Conservation (phyloP, 2,797 vertebrate species). For the Megaceryle alcyon region DNA sequence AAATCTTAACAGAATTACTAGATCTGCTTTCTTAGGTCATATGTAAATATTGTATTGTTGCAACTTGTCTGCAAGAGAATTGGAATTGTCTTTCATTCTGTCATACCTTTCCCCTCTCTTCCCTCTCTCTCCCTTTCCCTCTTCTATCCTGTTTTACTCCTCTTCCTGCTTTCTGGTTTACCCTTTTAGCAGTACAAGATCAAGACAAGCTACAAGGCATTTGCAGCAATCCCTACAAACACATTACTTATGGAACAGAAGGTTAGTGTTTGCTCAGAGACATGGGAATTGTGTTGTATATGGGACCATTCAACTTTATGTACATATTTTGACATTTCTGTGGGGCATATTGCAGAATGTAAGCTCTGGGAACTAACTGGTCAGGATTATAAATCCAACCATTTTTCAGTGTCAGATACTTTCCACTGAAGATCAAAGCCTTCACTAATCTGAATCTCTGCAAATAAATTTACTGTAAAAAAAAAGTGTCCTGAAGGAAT, state of each 20-base stretch:
- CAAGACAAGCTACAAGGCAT: slow-evolving; percentile 92
- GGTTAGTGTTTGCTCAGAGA: slow-evolving; percentile 83
- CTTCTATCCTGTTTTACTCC: slow-evolving; percentile 59
- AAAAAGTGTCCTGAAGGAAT: neutral
- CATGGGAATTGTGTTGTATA: neutral
- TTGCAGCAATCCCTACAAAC: slow-evolving; percentile 97
- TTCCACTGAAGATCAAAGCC: neutral
- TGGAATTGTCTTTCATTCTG: slow-evolving; percentile 47
- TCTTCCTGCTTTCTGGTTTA: slow-evolving; percentile 72
- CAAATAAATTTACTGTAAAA: neutral
- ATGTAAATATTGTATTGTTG: neutral
- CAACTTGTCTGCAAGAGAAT: neutral
- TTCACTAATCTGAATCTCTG: neutral
- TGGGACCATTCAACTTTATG: neutral
- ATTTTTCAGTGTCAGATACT: neutral
- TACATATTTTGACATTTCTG: neutral
- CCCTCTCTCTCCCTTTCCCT: slow-evolving; percentile 24
- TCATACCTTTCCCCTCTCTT: neutral
- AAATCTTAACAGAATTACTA: neutral
- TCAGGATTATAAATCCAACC: neutral
- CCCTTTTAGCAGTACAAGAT: slow-evolving; percentile 89
- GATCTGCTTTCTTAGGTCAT: neutral
- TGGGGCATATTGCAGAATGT: neutral
- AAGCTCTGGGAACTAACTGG: neutral
- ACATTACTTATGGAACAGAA: slow-evolving; percentile 96